phyloP scores from a whole-genome alignment of 2,888 invertebrate genomes.

The Epistrophe grossulariae region DNA sequence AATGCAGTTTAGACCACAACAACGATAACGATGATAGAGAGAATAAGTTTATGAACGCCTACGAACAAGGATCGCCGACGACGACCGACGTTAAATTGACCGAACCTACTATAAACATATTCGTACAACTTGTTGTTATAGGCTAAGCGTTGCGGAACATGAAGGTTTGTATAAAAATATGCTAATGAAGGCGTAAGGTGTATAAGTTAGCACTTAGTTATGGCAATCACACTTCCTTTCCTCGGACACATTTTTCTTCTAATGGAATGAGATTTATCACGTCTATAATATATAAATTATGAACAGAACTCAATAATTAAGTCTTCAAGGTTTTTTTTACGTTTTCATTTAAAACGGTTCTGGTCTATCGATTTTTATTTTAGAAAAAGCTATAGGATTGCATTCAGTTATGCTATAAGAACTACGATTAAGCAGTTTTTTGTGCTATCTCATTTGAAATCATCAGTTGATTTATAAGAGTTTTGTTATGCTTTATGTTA shows the following conservation, averaged over 20 bases:
- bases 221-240: conserved; percentile 28
- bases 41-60: conserved; percentile 38
- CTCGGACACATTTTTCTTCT: conserved; percentile 14
- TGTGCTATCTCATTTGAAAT: too few relatives aligned
- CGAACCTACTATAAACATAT: conserved; percentile 9
- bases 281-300: conserved; percentile 28
- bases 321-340: not conserved
- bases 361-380: not conserved
- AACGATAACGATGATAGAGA: conserved; percentile 21
- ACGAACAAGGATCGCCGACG: conserved; percentile 19
- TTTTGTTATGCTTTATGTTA: too few relatives aligned
- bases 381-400: not conserved
- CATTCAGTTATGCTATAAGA: not conserved
- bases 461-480: too few relatives aligned
- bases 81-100: conserved; percentile 3
- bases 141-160: conserved; percentile 55
- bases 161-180: conserved; percentile 18
- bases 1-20: conserved; percentile 45
- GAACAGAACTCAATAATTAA: conserved; percentile 34
- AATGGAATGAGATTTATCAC: conserved; percentile 48
- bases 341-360: not conserved
- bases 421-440: not conserved
- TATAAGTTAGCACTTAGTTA: conserved; percentile 59
- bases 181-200: conserved; percentile 68
- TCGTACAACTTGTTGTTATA: conserved; percentile 17